Evolutionary conservation across 2,113 vertebrate species (phyloP).

Genomic region (Salvelinus fontinalis): DNA sequence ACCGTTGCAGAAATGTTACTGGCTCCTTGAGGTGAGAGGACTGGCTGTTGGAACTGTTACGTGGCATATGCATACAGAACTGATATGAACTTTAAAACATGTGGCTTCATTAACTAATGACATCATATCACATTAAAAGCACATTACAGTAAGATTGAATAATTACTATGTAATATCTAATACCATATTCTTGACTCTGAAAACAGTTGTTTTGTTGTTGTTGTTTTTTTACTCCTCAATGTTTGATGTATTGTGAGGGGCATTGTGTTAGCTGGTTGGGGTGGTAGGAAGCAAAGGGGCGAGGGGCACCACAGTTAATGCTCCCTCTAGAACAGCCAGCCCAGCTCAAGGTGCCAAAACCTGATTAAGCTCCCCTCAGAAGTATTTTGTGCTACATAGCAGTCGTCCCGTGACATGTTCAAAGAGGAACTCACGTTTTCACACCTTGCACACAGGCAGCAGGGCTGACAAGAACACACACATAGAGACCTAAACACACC

Average conservation of each 20-base stretch:
- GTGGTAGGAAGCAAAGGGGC: conserved; percentile 2
- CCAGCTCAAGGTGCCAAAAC: conserved; percentile 65
- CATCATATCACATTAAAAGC: too few species aligned
- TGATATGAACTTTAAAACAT: conserved; percentile 17
- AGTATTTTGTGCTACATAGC: conserved; percentile 29
- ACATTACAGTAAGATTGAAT: too few species aligned
- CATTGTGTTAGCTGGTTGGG: not conserved
- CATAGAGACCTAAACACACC: not conserved
- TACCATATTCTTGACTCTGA: not conserved
- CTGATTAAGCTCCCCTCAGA: conserved; percentile 61
- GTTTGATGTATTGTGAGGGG: not conserved
- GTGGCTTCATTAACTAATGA: not conserved
- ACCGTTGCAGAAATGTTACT: conserved; percentile 24
- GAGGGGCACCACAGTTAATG: conserved; percentile 10
- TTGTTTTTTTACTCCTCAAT: not conserved
- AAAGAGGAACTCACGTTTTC: conserved; percentile 58
- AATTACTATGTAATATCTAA: too few species aligned
- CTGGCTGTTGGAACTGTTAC: conserved; percentile 28
- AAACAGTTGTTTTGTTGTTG: not conserved
- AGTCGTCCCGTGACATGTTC: conserved; percentile 38
- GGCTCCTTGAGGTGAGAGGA: conserved; percentile 46
- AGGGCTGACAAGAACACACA: conserved; percentile 51
- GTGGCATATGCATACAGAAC: conserved; percentile 1
- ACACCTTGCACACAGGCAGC: conserved; percentile 51
- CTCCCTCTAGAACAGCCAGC: conserved; percentile 18